Evolutionary conservation across 2,113 vertebrate species (phyloP).

Genomic region (Nothocercus julius): DNA sequence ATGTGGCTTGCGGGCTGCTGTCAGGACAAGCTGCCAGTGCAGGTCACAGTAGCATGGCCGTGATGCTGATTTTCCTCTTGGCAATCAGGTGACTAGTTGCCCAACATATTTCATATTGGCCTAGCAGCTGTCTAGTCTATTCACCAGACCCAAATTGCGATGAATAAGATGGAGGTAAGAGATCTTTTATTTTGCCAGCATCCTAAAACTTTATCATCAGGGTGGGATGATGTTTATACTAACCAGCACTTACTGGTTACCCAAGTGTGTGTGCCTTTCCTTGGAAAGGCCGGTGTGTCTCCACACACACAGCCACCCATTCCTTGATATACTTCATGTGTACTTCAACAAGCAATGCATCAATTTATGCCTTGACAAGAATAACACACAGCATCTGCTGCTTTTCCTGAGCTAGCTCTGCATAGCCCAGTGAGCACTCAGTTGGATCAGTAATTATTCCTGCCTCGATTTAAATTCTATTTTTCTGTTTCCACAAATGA

Average conservation of each 20-base stretch:
- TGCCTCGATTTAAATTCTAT: not conserved
- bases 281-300: not conserved
- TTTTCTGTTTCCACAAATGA: not conserved
- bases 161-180: not conserved
- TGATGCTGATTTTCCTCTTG: not conserved
- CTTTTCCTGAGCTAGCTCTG: not conserved
- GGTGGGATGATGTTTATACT: not conserved
- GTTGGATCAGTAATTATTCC: not conserved
- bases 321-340: not conserved
- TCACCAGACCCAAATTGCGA: not conserved
- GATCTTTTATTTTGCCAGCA: not conserved
- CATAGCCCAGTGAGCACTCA: not conserved
- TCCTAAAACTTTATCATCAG: not conserved
- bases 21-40: not conserved
- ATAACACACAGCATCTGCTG: not conserved
- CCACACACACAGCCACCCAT: accelerated
- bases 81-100: not conserved
- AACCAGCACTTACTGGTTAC: not conserved
- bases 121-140: not conserved
- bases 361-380: conserved; percentile 7
- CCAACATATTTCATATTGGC: not conserved
- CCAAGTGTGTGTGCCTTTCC: not conserved
- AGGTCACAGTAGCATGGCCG: accelerated
- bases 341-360: too few species aligned
- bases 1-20: not conserved